Evolutionary conservation across 2,888 invertebrate species (phyloP), one percentile per base, ranked within the genome.

Genomic region (Dicyrtoma fusca): DNA sequence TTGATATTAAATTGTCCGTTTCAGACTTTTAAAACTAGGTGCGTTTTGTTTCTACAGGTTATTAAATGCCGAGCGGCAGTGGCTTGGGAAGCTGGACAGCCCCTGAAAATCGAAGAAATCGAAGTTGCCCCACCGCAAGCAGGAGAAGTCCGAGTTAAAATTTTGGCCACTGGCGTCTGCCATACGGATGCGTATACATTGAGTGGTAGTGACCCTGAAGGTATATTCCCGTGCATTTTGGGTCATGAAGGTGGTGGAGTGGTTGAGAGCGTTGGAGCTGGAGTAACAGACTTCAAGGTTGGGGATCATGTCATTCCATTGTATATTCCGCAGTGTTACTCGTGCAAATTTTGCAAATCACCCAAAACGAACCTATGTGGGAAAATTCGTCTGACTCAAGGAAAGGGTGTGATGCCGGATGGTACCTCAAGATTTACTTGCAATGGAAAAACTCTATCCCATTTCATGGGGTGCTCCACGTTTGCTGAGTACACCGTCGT

Each of bases 291-390:
- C 64, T 91, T 97, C 49, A 88, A 92, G 82, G 87, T 91, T 47
- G 97, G 97, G 69, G 98, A 99, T 84, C 95, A 96, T 85, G 99
- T 99, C n/a, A 89, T 99, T 76, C 97, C 98, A 0, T 85, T 97
- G 26, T 99, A 97, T 83, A 90, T 96, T 74, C 98, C 99, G 0
- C 97, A 99, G 85, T 99, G 99, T 84, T 88, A 91, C 34, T 91
- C 94, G 21, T 99, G 99, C 86, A 95, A 97, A 84, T 99, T 95
- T 84, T 99, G 99, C 84, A 89, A 91, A 76, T 95, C 91, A 74
- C 89, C 92, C 0, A 98, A 98, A 85, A 99, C 99, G 0, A 99
- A 99, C 86, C 86, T 99, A 13, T 99, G 99, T 83, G 91, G 93
- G 82, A 97, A 94, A 84, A 94, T 99, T 71, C 89, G 96, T 65